Conservation (phyloP, 2,888 invertebrate species). For the Harpalus rufipes region DNA sequence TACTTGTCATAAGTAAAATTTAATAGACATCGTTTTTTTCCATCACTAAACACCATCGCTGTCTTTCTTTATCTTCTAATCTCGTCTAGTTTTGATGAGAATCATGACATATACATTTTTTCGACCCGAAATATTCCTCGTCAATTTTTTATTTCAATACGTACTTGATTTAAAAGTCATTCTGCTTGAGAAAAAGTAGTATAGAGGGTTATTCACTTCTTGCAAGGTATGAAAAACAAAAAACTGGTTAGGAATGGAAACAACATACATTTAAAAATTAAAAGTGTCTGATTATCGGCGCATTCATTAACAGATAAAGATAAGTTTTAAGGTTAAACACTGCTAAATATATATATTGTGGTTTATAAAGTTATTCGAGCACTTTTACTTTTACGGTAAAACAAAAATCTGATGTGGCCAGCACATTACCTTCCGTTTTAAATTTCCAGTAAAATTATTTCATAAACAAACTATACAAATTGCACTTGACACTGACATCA, state of each 20-base stretch:
- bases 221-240: slow-evolving; percentile 12
- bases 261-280: slow-evolving; percentile 17
- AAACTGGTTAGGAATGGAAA: slow-evolving; percentile 13
- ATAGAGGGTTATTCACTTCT: slow-evolving; percentile 24
- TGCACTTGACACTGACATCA: too few relatives aligned
- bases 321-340: background rate
- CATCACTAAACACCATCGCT: slow-evolving; percentile 6
- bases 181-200: slow-evolving; percentile 29
- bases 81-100: slow-evolving; percentile 31
- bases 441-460: too few relatives aligned
- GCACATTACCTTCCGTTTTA: too few relatives aligned
- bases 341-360: background rate
- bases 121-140: slow-evolving; percentile 12
- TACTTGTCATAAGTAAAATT: slow-evolving; percentile 39
- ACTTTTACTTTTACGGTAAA: too few relatives aligned
- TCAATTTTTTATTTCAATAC: slow-evolving; percentile 23
- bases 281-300: background rate
- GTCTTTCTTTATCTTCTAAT: slow-evolving; percentile 25
- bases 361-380: too few relatives aligned
- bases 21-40: slow-evolving; percentile 22
- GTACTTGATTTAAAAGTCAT: slow-evolving; percentile 44
- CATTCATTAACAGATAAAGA: background rate
- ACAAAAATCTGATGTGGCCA: too few relatives aligned
- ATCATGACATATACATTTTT: slow-evolving; percentile 40
- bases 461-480: too few relatives aligned